phyloP scores from a whole-genome alignment of 2,113 vertebrate species.

The Gymnobelideus leadbeateri region DNA sequence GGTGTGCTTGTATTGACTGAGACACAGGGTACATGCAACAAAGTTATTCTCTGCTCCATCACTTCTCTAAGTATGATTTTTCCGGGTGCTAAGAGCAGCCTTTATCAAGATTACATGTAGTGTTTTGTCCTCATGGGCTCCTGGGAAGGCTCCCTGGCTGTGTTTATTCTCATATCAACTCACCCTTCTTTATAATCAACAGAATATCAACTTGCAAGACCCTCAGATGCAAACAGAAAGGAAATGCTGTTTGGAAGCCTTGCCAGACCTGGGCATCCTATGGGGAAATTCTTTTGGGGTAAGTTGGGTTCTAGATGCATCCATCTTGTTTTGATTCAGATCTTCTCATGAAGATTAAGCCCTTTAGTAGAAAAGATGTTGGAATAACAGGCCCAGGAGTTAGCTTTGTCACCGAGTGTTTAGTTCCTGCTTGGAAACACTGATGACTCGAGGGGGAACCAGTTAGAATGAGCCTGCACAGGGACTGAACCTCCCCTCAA shows the following conservation, averaged over 20 bases:
- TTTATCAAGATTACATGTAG: background rate
- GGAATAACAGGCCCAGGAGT: slow-evolving; percentile 14
- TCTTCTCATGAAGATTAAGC: slow-evolving; percentile 53
- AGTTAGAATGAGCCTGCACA: background rate
- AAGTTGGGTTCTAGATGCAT: slow-evolving; percentile 70
- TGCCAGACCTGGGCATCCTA: slow-evolving; percentile 94
- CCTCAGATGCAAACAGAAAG: slow-evolving; percentile 95
- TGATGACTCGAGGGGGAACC: background rate
- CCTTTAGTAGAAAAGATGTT: slow-evolving; percentile 34
- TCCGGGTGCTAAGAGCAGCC: slow-evolving; percentile 42
- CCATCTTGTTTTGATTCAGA: slow-evolving; percentile 42
- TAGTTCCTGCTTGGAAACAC: background rate
- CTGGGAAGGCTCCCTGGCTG: background rate
- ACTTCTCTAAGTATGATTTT: slow-evolving; percentile 54
- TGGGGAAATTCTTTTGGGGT: slow-evolving; percentile 99
- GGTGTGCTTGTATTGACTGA: background rate
- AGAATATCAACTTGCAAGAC: slow-evolving; percentile 95
- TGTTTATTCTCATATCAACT: slow-evolving; percentile 28
- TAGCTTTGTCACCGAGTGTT: background rate
- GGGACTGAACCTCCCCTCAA: background rate
- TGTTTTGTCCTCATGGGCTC: background rate
- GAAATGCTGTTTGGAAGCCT: slow-evolving; percentile 97
- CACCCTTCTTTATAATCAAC: slow-evolving; percentile 72
- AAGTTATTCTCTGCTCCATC: slow-evolving; percentile 53
- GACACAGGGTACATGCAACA: slow-evolving; percentile 33